These are phyloP conservation scores for Acrocephalus arundinaceus DNA, from an alignment of 2,113 vertebrate genomes.

Conservation along the genomic window DNA sequence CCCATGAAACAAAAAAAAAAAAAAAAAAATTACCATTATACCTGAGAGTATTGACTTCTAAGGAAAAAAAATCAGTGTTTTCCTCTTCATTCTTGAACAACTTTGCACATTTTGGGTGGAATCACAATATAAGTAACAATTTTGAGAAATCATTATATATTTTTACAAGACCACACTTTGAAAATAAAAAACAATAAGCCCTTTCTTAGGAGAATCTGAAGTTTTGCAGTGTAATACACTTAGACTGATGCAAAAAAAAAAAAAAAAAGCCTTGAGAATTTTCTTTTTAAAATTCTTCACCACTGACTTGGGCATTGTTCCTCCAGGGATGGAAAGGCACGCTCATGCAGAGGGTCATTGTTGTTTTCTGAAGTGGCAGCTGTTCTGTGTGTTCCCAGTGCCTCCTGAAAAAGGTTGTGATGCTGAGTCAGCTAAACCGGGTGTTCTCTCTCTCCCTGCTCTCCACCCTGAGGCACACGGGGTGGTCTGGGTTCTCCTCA, in stretches of 20 bases:
- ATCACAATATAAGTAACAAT: neutral
- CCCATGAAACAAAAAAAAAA: neutral
- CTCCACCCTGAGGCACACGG: neutral
- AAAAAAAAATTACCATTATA: neutral
- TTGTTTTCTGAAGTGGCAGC: neutral
- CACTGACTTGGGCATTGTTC: neutral
- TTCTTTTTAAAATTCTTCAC: neutral
- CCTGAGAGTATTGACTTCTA: neutral
- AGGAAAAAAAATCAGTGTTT: neutral
- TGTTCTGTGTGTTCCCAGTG: neutral
- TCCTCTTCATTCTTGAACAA: neutral
- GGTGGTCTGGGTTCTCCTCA: neutral
- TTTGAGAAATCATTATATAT: neutral
- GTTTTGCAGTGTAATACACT: neutral
- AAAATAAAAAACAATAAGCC: neutral
- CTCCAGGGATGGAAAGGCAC: neutral
- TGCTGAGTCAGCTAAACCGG: neutral
- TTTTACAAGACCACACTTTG: neutral
- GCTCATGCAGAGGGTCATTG: neutral
- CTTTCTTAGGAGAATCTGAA: neutral
- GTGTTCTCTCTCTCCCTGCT: neutral
- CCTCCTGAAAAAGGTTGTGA: neutral
- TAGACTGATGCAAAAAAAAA: neutral
- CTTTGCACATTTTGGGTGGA: neutral
- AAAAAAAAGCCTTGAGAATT: neutral